These are phyloP conservation scores for Cryptotis parvus DNA, from an alignment of 2,113 vertebrate genomes.

Conservation along the genomic window DNA sequence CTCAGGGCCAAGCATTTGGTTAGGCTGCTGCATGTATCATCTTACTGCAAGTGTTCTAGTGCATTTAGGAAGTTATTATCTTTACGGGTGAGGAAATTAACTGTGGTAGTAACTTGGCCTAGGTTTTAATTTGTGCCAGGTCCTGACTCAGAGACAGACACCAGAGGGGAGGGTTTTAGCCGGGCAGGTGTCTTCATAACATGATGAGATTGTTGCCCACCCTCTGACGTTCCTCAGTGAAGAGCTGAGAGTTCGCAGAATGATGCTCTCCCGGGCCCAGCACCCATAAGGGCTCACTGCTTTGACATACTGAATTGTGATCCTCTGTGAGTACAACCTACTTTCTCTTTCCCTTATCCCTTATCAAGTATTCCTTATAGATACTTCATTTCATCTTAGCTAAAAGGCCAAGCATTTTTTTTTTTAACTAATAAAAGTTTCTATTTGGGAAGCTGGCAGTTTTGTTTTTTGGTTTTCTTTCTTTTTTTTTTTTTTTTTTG, in stretches of 20 bases:
- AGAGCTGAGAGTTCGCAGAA: neutral
- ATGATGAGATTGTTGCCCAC: neutral
- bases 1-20: neutral
- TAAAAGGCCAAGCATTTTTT: too few relatives aligned
- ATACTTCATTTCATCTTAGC: too few relatives aligned
- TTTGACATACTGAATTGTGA: neutral
- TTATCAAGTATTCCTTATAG: too few relatives aligned
- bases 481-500: too few relatives aligned
- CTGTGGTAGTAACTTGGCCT: neutral
- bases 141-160: neutral
- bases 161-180: neutral
- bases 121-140: neutral
- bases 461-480: too few relatives aligned
- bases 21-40: neutral
- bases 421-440: conserved; percentile 22
- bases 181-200: neutral
- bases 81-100: conserved; percentile 36
- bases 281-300: neutral
- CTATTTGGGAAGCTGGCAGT: conserved; percentile 14
- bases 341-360: too few relatives aligned
- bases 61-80: neutral
- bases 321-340: neutral
- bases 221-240: neutral
- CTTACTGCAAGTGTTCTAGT: neutral
- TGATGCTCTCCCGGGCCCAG: neutral